Evolutionary conservation across 2,888 invertebrate species (phyloP).

Genomic region (Megamerina dolium): DNA sequence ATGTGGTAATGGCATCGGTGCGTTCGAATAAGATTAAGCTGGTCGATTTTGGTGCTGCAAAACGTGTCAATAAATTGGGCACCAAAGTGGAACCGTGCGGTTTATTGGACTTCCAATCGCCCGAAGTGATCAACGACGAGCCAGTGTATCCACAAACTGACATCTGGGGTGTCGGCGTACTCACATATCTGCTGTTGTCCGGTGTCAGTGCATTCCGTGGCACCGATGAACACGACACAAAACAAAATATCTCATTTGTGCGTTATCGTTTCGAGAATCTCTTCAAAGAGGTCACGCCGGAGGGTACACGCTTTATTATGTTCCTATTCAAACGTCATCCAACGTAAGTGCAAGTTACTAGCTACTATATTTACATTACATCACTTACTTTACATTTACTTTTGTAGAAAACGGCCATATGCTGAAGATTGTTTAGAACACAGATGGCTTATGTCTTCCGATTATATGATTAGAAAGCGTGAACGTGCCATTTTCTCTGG

Average conservation of each 20-base stretch:
- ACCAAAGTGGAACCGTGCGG: constrained; percentile 59
- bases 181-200: constrained; percentile 86
- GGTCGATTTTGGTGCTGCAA: constrained; percentile 86
- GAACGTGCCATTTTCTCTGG: constrained; percentile 83
- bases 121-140: constrained; percentile 84
- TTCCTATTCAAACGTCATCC: constrained; percentile 91
- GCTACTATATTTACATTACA: background rate
- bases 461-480: constrained; percentile 88
- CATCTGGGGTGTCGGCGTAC: constrained; percentile 91
- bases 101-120: constrained; percentile 72
- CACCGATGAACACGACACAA: constrained; percentile 72
- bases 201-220: constrained; percentile 90
- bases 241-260: constrained; percentile 86
- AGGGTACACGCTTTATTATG: constrained; percentile 90
- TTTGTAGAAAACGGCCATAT: constrained; percentile 79
- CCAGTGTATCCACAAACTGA: constrained; percentile 86
- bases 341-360: constrained; percentile 55
- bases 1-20: constrained; percentile 85
- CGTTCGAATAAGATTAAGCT: constrained; percentile 82
- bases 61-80: constrained; percentile 73
- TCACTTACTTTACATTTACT: background rate
- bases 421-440: constrained; percentile 94
- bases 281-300: constrained; percentile 90
- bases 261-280: constrained; percentile 90
- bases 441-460: constrained; percentile 88